Percentiles rank a stretch among this genome's conserved stretches.
phyloP scores from a whole-genome alignment of 30 jellyfish, hydroid and myxozoan genomes.

The Clytia hemisphaerica region DNA sequence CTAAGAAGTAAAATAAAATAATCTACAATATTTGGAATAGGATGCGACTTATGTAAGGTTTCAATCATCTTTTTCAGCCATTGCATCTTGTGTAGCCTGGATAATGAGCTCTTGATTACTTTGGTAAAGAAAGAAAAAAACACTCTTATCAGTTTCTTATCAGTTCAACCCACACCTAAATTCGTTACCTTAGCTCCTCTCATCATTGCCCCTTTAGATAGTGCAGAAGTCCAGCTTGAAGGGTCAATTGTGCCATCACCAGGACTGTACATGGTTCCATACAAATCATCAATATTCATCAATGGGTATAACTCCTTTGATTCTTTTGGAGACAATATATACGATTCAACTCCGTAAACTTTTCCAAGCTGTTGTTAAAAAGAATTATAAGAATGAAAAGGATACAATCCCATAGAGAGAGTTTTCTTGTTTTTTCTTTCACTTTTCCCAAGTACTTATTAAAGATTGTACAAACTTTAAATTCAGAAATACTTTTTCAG shows the following conservation, averaged over 20 bases:
- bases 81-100: too few relatives aligned
- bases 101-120: too few relatives aligned
- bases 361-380: constrained; percentile 65
- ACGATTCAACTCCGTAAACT: constrained; percentile 82
- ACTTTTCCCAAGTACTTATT: not conserved
- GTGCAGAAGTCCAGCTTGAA: constrained; percentile 85
- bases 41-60: too few relatives aligned
- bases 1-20: constrained; percentile 8
- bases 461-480: not conserved
- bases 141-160: too few relatives aligned
- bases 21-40: too few relatives aligned
- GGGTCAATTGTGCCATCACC: constrained; percentile 98
- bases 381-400: not conserved
- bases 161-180: too few relatives aligned
- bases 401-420: too few relatives aligned
- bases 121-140: too few relatives aligned
- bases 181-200: constrained; percentile 72
- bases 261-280: constrained; percentile 88
- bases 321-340: constrained; percentile 75
- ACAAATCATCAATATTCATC: constrained; percentile 78
- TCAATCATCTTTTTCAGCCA: too few relatives aligned
- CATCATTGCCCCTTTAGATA: constrained; percentile 81
- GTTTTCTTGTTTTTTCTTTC: too few relatives aligned
- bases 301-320: constrained; percentile 71
- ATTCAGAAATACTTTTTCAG: not conserved